A percentile compares a stretch with the other conserved stretches of the same genome.
These are phyloP conservation scores for Siniperca obscura DNA, from an alignment of 2,797 vertebrate genomes.

Conservation along the genomic window DNA sequence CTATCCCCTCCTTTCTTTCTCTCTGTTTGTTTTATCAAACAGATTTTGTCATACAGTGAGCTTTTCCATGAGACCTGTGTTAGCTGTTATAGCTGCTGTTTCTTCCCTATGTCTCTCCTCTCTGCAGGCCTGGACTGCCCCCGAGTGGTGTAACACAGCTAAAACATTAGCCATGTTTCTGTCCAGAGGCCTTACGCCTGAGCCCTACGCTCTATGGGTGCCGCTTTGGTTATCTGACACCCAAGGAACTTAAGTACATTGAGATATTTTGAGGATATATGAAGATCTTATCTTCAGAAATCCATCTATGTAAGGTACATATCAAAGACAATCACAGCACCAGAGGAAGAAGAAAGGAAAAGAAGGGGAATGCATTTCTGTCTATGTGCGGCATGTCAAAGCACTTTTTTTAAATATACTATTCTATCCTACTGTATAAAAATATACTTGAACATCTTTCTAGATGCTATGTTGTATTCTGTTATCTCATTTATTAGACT, in stretches of 20 bases:
- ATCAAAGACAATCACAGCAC: neutral
- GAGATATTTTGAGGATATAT: neutral
- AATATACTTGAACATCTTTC: no score
- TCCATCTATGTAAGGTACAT: neutral
- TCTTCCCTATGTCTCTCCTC: accelerated
- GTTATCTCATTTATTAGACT: no score
- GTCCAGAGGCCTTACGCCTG: neutral
- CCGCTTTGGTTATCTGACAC: neutral
- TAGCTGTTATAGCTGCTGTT: no score
- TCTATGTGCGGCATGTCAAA: neutral
- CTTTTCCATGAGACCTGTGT: neutral
- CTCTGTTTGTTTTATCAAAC: neutral
- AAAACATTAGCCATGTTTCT: neutral
- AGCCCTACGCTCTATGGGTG: neutral
- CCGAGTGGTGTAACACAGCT: constrained; percentile 41
- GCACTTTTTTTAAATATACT: neutral
- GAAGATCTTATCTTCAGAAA: neutral
- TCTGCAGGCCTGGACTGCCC: constrained; percentile 45
- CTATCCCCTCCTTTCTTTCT: neutral
- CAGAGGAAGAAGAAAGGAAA: neutral
- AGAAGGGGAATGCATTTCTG: neutral
- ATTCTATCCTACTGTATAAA: neutral
- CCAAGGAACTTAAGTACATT: neutral
- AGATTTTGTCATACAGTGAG: neutral
- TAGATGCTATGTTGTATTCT: no score